Percentiles rank a stretch among this genome's conserved stretches.
Conservation (phyloP, 2,888 invertebrate genomes). For the Caenorhabditis macrosperma region DNA sequence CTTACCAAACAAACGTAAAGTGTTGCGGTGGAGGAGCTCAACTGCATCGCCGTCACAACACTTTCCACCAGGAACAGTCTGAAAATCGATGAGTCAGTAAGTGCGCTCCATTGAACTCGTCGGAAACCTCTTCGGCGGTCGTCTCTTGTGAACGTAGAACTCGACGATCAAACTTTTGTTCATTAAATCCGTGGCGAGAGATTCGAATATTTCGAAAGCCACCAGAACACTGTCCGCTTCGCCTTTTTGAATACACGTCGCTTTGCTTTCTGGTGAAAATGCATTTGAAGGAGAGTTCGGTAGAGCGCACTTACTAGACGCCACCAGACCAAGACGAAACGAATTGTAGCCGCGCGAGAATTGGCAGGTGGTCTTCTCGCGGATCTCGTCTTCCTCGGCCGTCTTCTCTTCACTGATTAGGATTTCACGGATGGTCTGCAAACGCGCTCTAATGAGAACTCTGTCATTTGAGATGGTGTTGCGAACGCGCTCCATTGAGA, state of each 20-base stretch:
- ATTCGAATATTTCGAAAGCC: slow-evolving; percentile 53
- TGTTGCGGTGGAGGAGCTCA: slow-evolving; percentile 5
- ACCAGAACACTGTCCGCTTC: slow-evolving; percentile 47
- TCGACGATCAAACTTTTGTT: slow-evolving; percentile 55
- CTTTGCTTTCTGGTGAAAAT: slow-evolving; percentile 25
- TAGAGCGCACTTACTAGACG: slow-evolving; percentile 15
- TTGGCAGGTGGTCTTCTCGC: slow-evolving; percentile 40
- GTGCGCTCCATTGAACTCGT: too few relatives aligned
- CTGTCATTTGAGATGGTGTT: neutral
- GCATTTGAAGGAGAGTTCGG: neutral
- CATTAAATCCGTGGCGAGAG: slow-evolving; percentile 34
- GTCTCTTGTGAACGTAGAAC: slow-evolving; percentile 47
- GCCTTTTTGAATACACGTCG: slow-evolving; percentile 36
- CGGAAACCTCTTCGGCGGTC: slow-evolving; percentile 57
- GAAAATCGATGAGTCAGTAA: slow-evolving; percentile 11
- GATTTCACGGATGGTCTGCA: slow-evolving; percentile 53
- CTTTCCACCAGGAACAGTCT: slow-evolving; percentile 56
- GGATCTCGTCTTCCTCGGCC: slow-evolving; percentile 46
- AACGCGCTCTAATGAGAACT: neutral
- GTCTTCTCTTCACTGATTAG: slow-evolving; percentile 38
- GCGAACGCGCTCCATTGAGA: too few relatives aligned
- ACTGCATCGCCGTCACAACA: slow-evolving; percentile 37
- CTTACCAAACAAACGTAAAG: slow-evolving; percentile 46
- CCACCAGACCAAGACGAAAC: slow-evolving; percentile 28
- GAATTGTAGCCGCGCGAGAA: slow-evolving; percentile 50